Percentiles rank a stretch among this genome's conserved stretches.
phyloP scores from a whole-genome alignment of 2,113 vertebrate genomes.

The Eira barbara region DNA sequence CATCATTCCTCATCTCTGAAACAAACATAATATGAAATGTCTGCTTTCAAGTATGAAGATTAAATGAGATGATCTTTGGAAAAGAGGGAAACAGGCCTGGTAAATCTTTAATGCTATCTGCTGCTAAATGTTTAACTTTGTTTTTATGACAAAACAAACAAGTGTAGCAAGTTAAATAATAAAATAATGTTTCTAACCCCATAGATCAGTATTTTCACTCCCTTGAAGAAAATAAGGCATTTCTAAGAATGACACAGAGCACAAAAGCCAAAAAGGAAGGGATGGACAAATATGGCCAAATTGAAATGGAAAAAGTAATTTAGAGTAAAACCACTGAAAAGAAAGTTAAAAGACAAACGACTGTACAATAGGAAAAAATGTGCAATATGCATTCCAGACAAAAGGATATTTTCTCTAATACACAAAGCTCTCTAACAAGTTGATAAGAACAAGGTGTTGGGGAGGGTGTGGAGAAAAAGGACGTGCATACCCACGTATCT shows the following conservation, averaged over 20 bases:
- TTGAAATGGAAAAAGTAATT: neutral
- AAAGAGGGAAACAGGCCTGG: neutral
- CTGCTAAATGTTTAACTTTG: neutral
- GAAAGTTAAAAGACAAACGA: neutral
- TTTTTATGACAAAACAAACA: neutral
- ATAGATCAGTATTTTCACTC: neutral
- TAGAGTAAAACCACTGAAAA: neutral
- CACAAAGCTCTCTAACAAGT: neutral
- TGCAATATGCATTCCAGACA: neutral
- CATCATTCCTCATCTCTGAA: neutral
- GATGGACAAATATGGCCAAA: neutral
- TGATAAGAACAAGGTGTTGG: neutral
- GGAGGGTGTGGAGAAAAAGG: neutral
- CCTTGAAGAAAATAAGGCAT: neutral
- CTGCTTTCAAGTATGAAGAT: neutral
- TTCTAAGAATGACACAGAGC: neutral
- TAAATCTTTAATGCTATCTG: neutral
- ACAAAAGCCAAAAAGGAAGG: neutral
- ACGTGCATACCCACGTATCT: slow-evolving; percentile 46
- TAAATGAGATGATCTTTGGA: neutral
- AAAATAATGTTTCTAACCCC: neutral
- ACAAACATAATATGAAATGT: neutral
- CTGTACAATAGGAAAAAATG: neutral
- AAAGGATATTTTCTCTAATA: neutral
- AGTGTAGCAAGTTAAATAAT: neutral